Evolutionary conservation across 2,797 vertebrate genomes (phyloP).

Genomic region (Gallinago stenura): DNA sequence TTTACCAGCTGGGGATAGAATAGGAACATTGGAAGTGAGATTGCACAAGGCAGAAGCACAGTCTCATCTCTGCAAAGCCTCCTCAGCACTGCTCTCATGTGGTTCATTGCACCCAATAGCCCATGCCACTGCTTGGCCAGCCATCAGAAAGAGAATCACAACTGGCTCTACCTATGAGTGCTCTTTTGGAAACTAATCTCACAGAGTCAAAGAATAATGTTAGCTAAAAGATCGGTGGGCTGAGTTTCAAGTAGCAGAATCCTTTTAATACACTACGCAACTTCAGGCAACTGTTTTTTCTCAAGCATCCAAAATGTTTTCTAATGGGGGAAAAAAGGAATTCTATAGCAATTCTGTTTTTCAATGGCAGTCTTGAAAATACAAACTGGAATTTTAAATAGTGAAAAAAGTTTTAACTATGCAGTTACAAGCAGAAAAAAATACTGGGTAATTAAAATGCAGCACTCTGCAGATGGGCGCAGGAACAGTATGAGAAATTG

Average conservation of each 20-base stretch:
- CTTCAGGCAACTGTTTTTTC: background rate
- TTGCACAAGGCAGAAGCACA: background rate
- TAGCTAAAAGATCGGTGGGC: background rate
- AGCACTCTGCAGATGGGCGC: background rate
- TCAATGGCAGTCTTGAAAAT: background rate
- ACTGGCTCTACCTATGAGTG: accelerated
- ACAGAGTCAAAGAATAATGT: background rate
- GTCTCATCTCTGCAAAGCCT: background rate
- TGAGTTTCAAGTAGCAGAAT: background rate
- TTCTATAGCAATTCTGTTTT: background rate
- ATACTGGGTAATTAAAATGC: background rate
- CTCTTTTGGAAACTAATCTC: background rate
- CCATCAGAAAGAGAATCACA: background rate
- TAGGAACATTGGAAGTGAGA: background rate
- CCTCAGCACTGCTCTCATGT: accelerated
- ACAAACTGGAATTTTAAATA: background rate
- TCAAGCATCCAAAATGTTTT: background rate
- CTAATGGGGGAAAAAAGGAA: background rate
- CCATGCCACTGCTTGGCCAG: background rate
- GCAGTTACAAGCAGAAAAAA: background rate
- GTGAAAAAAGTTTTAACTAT: background rate
- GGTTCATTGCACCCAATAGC: background rate
- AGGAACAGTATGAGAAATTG: background rate
- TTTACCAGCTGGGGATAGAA: background rate
- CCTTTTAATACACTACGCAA: background rate